These are phyloP conservation scores for Phoebastria nigripes DNA, from an alignment of 2,797 vertebrate genomes.

Conservation along the genomic window DNA sequence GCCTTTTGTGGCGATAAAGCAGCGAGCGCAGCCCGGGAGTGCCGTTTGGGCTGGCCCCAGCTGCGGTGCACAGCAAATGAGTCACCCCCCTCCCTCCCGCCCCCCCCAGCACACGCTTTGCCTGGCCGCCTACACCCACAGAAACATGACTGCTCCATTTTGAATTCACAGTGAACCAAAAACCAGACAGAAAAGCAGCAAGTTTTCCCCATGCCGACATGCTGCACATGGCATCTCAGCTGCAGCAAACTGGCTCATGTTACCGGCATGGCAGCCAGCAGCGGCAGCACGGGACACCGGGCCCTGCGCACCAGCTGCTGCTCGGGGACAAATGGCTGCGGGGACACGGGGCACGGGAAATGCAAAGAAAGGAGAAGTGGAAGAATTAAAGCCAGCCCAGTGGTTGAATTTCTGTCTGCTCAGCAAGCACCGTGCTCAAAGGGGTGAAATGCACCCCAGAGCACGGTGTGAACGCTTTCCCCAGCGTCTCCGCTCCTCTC, in stretches of 20 bases:
- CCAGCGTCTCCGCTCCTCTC: fast-evolving
- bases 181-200: not conserved
- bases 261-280: not conserved
- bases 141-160: not conserved
- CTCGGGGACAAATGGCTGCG: conserved; percentile 39
- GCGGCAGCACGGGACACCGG: not conserved
- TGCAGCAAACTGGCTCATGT: not conserved
- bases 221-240: not conserved
- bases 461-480: fast-evolving
- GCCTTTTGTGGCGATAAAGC: not conserved
- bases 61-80: not conserved
- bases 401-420: not conserved
- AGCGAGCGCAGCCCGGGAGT: not conserved
- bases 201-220: not conserved
- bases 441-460: fast-evolving
- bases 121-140: not conserved
- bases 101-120: not conserved
- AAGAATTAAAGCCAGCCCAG: not conserved
- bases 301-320: conserved; percentile 45
- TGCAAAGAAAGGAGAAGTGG: not conserved
- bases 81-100: not conserved
- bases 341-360: not conserved
- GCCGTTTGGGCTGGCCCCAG: not conserved
- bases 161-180: fast-evolving
- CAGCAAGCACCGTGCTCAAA: not conserved